Evolutionary conservation across 2,797 vertebrate genomes (phyloP), one percentile per base, ranked within the genome.

Genomic region (Scyliorhinus canicula): DNA sequence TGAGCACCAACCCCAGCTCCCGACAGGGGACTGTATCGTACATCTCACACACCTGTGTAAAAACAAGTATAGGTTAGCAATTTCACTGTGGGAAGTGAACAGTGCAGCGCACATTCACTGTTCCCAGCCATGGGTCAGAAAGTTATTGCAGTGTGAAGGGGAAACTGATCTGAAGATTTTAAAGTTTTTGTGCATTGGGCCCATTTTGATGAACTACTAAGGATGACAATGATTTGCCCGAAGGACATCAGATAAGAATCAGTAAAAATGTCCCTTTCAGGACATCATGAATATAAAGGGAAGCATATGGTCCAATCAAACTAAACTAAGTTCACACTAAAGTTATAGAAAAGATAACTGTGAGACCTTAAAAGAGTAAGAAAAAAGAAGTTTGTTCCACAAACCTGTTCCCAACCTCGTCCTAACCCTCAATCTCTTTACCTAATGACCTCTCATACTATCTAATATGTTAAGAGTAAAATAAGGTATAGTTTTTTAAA

Each of bases 21-120:
- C 95, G 96, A 95, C 98, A 98, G 0, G 98, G 98, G 95, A 97
- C 98, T 0, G 96, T 97, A 95, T 98, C 96, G 0, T 98, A 98
- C 6, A 95, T 96, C 12, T 97, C 95, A 95, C 97, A 98, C 95
- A 98, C 97, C 98, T 98, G 96, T 31, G 12, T 40, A 52, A 94
- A 69, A 55, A 94, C 47, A 74, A 52, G 44, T 26, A 8, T 52
- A 6, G 35, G 31, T 94, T 71, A 93, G 67, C 44, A 16, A 16
- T 14, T 28, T 71, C 44, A 90, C 47, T n/a, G 44, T 47, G 47
- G 40, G 60, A 63, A 90, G 35, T 60, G 40, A 12, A n/a, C 12
- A 88, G 52, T 57, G 31, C 85, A 88, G 19, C 5, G 28, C 31
- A 57, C 35, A 6, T 8, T 65, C 57, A 63, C 57, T 65, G n/a